These are phyloP conservation scores for Pedetes capensis DNA, from an alignment of 2,113 vertebrate genomes.

Conservation along the genomic window DNA sequence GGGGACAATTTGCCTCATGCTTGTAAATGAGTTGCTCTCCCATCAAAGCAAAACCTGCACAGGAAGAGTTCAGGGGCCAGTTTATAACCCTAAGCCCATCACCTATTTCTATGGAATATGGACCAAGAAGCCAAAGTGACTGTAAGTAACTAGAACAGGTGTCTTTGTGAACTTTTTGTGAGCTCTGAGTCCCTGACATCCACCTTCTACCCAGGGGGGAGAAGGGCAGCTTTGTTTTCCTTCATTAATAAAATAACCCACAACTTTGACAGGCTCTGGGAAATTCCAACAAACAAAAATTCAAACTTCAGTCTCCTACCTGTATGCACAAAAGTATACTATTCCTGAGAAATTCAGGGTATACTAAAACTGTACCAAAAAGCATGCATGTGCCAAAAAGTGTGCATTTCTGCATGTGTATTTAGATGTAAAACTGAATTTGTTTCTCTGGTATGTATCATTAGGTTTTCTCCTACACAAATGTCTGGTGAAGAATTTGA, in stretches of 20 bases:
- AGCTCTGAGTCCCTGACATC: neutral
- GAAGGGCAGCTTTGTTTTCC: neutral
- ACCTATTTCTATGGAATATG: neutral
- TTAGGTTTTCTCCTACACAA: neutral
- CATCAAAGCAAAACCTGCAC: neutral
- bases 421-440: neutral
- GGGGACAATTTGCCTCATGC: neutral
- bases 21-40: neutral
- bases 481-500: neutral
- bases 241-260: neutral
- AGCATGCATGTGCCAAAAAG: too few relatives aligned
- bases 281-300: slow-evolving; percentile 16
- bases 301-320: neutral
- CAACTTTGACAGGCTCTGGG: neutral
- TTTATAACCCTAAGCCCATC: neutral
- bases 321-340: neutral
- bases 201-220: too few relatives aligned
- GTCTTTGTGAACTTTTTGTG: neutral
- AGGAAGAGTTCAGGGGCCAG: neutral
- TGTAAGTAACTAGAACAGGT: neutral
- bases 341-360: neutral
- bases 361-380: neutral
- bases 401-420: neutral
- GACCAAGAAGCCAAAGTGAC: neutral
- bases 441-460: neutral